Percentiles rank a stretch among this genome's conserved stretches.
Evolutionary conservation across 2,113 vertebrate genomes (phyloP).

Genomic region (Macquaria ambigua): DNA sequence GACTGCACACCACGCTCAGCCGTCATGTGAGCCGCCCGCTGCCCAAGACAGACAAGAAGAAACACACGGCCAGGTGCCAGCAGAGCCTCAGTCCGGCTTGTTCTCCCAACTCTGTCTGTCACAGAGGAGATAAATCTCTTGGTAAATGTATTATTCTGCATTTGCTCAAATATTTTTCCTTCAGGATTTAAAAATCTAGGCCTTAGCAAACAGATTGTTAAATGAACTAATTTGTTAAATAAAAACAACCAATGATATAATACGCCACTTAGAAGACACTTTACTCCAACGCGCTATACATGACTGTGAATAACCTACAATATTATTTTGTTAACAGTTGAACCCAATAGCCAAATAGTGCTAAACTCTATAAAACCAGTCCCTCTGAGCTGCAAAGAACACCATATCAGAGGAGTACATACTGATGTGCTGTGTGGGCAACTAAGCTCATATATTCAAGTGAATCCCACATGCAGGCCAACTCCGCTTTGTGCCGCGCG

Average conservation of each 20-base stretch:
- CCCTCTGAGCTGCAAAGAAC: conserved; percentile 46
- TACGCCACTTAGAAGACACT: background rate
- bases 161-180: conserved; percentile 17
- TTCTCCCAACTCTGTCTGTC: conserved; percentile 10
- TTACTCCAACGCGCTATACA: background rate
- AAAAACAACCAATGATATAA: background rate
- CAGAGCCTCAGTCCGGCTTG: conserved; percentile 32
- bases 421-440: conserved; percentile 65
- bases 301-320: conserved; percentile 3
- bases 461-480: conserved; percentile 59
- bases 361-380: conserved; percentile 23
- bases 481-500: conserved; percentile 42
- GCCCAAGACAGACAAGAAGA: conserved; percentile 52
- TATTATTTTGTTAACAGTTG: conserved; percentile 16
- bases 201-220: background rate
- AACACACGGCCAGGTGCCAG: conserved; percentile 51
- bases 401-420: conserved; percentile 51
- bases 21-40: conserved; percentile 58
- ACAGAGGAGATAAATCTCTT: conserved; percentile 22
- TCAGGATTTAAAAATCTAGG: conserved; percentile 4
- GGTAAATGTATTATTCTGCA: conserved; percentile 18
- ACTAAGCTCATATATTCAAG: conserved; percentile 61
- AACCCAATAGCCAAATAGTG: background rate
- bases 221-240: background rate
- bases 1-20: conserved; percentile 62